Conservation (phyloP, 2,888 invertebrate genomes). For the Drosophila lacicola region DNA sequence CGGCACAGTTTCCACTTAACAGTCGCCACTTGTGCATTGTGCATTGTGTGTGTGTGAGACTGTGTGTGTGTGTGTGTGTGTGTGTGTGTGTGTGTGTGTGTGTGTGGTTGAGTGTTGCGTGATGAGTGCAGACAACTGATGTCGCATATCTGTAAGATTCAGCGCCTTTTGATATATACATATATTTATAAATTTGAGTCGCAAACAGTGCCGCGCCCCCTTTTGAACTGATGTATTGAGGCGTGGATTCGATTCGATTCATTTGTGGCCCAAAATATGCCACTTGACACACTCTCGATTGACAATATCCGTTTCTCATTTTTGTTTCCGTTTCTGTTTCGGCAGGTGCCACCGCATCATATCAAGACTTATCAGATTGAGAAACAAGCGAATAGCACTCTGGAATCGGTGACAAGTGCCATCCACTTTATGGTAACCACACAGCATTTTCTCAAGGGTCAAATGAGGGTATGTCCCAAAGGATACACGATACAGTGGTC, state of each 20-base stretch:
- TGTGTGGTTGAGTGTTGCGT: constrained; percentile 9
- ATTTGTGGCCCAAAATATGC: background rate
- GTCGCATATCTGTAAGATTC: constrained; percentile 35
- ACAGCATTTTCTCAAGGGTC: constrained; percentile 83
- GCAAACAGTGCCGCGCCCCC: constrained; percentile 1
- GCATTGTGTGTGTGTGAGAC: constrained; percentile 41
- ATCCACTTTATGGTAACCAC: constrained; percentile 84
- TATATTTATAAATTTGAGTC: constrained; percentile 69
- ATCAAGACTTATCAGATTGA: constrained; percentile 84
- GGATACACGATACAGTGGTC: background rate
- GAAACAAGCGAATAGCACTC: constrained; percentile 81
- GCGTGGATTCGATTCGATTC: constrained; percentile 21
- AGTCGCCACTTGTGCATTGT: constrained; percentile 56
- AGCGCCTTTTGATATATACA: constrained; percentile 31
- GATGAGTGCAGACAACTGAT: constrained; percentile 21
- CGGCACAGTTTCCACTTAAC: constrained; percentile 38
- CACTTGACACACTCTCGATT: constrained; percentile 47
- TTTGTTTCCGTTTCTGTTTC: background rate
- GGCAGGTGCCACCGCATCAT: constrained; percentile 83
- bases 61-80: background rate
- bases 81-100: constrained; percentile 7
- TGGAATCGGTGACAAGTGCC: constrained; percentile 84
- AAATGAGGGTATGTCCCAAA: constrained; percentile 79
- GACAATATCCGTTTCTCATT: constrained; percentile 10
- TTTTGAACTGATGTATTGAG: constrained; percentile 35